A percentile compares a stretch with the other conserved stretches of the same genome.
These are phyloP conservation scores for Egretta garzetta DNA, from an alignment of 2,113 vertebrate genomes.

Conservation along the genomic window DNA sequence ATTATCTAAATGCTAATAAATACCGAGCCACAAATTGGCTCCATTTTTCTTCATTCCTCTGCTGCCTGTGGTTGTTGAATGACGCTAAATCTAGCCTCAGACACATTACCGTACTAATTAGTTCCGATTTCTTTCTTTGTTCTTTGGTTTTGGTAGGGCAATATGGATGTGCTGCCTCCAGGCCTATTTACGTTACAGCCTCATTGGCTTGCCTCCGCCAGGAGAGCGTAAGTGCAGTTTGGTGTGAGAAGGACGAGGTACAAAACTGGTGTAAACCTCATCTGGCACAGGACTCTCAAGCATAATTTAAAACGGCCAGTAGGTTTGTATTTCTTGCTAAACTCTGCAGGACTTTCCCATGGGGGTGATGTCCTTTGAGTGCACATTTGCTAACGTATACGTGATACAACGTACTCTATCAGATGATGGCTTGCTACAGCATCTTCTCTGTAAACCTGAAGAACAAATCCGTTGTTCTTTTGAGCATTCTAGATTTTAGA, in stretches of 20 bases:
- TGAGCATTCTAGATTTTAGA: neutral
- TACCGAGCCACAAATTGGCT: constrained; percentile 48
- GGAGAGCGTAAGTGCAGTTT: fast-evolving
- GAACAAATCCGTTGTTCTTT: neutral
- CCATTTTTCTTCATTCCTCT: constrained; percentile 69
- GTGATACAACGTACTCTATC: neutral
- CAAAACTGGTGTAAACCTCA: neutral
- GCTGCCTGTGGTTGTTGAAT: constrained; percentile 2
- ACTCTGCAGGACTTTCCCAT: neutral
- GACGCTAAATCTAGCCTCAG: neutral
- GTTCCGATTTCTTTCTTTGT: neutral
- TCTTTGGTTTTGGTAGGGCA: neutral
- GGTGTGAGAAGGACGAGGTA: neutral
- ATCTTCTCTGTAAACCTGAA: neutral
- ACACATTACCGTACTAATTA: constrained; percentile 5
- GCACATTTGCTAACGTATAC: neutral
- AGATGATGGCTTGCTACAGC: neutral
- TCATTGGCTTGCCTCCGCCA: neutral
- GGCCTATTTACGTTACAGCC: neutral
- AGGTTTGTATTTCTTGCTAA: neutral
- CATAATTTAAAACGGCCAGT: neutral
- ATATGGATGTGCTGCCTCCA: neutral
- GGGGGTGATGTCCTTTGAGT: neutral
- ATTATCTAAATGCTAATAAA: constrained; percentile 67
- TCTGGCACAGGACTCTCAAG: neutral